Percentiles rank a stretch among this genome's conserved stretches.
phyloP scores from a whole-genome alignment of 2,888 invertebrate species.

The Apodemia duryi region DNA sequence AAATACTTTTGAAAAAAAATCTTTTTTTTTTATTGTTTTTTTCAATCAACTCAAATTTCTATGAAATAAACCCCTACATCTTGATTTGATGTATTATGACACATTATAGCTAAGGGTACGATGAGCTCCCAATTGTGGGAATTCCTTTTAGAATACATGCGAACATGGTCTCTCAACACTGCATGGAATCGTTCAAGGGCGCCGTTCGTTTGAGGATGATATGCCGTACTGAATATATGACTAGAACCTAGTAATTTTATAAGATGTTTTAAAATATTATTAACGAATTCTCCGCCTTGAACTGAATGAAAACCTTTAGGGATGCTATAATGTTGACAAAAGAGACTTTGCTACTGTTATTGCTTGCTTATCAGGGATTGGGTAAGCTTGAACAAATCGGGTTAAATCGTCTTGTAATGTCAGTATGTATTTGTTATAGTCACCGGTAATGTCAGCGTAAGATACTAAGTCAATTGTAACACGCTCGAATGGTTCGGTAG shows the following conservation, averaged over 20 bases:
- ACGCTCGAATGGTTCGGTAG: no score
- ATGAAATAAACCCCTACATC: no score
- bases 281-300: conserved; percentile 41
- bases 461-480: conserved; percentile 43
- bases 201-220: conserved; percentile 41
- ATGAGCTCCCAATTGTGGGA: conserved; percentile 38
- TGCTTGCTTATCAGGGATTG: conserved; percentile 41
- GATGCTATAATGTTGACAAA: conserved; percentile 40
- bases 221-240: conserved; percentile 39
- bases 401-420: conserved; percentile 41
- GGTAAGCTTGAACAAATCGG: conserved; percentile 40
- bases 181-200: conserved; percentile 40
- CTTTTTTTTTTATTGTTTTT: no score
- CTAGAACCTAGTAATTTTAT: conserved; percentile 38
- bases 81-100: conserved; percentile 42
- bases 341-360: conserved; percentile 37
- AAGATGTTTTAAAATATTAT: conserved; percentile 38
- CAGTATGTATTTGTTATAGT: conserved; percentile 37
- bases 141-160: conserved; percentile 37
- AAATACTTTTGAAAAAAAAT: no score
- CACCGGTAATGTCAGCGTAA: conserved; percentile 38
- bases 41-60: no score
- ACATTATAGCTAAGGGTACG: conserved; percentile 39
- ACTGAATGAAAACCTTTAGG: conserved; percentile 42
- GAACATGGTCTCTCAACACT: conserved; percentile 37